Base-by-base conservation (phyloP, 2,797 vertebrate genomes). In the Caiman crocodilus region DNA sequence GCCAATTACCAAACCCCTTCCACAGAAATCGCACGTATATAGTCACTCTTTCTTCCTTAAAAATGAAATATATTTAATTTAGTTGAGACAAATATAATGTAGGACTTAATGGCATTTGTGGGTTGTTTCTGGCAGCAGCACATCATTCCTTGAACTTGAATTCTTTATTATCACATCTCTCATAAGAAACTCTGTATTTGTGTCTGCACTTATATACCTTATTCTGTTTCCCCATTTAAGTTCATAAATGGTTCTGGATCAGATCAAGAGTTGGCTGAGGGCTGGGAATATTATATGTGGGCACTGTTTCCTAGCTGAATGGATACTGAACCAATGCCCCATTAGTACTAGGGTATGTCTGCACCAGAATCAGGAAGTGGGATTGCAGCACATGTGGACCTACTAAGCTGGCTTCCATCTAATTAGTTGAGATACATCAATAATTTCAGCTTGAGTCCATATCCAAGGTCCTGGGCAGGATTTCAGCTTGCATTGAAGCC, bases 1-100 rank as follows among this genome's bases (percentile, higher is more conserved):
- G 92, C 83, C 94, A 65, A 75, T 96, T 71, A 64, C 56, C 5
- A 28, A 95, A 60, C 83, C 95, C 16, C 1, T 63, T 80, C 50
- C 86, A 83, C 93, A 96, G 90, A 85, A 95, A 96, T 82, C 57
- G 82, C 79, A 95, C n/a, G 67, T 93, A 93, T 95, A 96, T 96
- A 94, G 90, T 96, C 93, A 96, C 77, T 64, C 92, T 92, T 79
- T 90, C 87, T 87, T 95, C 28, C 18, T 4, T 13, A 90, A 93
- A 96, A 96, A 90, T 14, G 11, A 79, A 95, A 96, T 96, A 60
- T 85, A 86, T 91, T 89, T 84, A 59, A 94, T 93, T 83, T 91
- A 64, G 77, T 32, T 55, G 50, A 95, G 87, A 91, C 82, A 94
- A 89, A 57, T 74, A 65, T 80, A 87, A 79, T 63, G 86, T 61